These are phyloP conservation scores for Brachionus rubens DNA, from an alignment of 1,140 invertebrate genomes.

Conservation along the genomic window DNA sequence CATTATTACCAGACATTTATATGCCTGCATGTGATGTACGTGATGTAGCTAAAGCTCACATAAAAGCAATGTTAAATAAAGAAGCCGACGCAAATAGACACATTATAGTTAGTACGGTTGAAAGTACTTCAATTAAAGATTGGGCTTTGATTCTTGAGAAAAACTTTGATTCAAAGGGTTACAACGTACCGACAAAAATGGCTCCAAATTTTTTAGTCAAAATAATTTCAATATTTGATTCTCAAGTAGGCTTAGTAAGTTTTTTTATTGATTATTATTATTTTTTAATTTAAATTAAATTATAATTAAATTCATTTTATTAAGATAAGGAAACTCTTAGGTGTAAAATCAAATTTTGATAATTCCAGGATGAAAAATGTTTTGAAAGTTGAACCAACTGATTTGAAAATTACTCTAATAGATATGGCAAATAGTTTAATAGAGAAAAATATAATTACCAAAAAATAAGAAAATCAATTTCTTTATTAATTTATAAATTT, in stretches of 20 bases:
- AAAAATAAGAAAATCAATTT: background rate
- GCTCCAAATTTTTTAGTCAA: constrained; percentile 61
- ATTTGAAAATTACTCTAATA: constrained; percentile 58
- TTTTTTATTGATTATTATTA: background rate
- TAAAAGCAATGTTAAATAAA: constrained; percentile 62
- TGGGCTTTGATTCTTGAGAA: constrained; percentile 29
- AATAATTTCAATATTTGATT: constrained; percentile 2
- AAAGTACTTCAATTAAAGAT: background rate
- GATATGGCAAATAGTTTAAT: constrained; percentile 63
- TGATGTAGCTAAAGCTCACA: constrained; percentile 65
- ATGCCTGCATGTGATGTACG: constrained; percentile 64
- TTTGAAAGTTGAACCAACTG: constrained; percentile 57
- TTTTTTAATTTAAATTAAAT: background rate
- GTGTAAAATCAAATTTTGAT: constrained; percentile 61
- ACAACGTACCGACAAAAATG: constrained; percentile 61
- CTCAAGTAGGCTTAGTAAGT: constrained; percentile 7
- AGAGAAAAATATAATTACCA: constrained; percentile 50
- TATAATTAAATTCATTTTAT: background rate
- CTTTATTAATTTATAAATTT: background rate
- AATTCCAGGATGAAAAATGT: constrained; percentile 61
- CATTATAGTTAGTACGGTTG: constrained; percentile 26
- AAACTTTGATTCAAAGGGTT: constrained; percentile 52
- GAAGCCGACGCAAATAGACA: constrained; percentile 59
- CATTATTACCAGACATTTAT: constrained; percentile 61
- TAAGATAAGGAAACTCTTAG: constrained; percentile 50